A percentile compares a stretch with the other conserved stretches of the same genome.
These are phyloP conservation scores for Drosophila yakuba DNA, from an alignment of 1,140 invertebrate species.

Conservation along the genomic window DNA sequence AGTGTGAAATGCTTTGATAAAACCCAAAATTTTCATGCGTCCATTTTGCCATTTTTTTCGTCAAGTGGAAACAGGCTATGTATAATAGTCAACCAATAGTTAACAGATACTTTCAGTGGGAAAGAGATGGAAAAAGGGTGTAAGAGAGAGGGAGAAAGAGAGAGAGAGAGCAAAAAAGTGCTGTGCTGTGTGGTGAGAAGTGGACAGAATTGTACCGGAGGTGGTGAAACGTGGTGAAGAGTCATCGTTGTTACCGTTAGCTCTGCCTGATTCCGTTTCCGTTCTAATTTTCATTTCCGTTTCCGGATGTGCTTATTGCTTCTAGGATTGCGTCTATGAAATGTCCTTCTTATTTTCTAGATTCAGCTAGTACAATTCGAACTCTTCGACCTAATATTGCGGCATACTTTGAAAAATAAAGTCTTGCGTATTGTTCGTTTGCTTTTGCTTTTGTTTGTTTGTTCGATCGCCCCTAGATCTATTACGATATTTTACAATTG, in stretches of 20 bases:
- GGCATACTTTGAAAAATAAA: constrained; percentile 81
- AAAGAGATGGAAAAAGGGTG: constrained; percentile 8
- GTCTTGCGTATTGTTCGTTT: constrained; percentile 58
- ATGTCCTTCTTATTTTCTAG: constrained; percentile 51
- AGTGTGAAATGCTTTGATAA: not conserved
- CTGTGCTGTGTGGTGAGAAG: constrained; percentile 33
- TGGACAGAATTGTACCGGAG: constrained; percentile 29
- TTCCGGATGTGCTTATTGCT: constrained; percentile 52
- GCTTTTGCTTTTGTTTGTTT: constrained; percentile 22
- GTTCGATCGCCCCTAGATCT: constrained; percentile 34
- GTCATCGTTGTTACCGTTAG: constrained; percentile 28
- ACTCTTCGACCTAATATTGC: constrained; percentile 49
- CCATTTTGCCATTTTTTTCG: no score
- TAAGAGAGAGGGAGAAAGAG: not conserved
- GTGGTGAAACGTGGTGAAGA: constrained; percentile 42
- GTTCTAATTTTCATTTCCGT: constrained; percentile 15
- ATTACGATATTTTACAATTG: constrained; percentile 79
- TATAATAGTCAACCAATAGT: not conserved
- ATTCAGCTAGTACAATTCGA: constrained; percentile 63
- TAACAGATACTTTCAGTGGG: not conserved
- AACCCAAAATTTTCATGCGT: no score
- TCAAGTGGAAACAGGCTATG: constrained; percentile 1
- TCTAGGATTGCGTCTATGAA: constrained; percentile 55
- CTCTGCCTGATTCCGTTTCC: constrained; percentile 21
- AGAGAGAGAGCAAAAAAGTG: not conserved